Base-by-base conservation (phyloP, 2,797 vertebrate species). In the Chelidonichthys spinosus region DNA sequence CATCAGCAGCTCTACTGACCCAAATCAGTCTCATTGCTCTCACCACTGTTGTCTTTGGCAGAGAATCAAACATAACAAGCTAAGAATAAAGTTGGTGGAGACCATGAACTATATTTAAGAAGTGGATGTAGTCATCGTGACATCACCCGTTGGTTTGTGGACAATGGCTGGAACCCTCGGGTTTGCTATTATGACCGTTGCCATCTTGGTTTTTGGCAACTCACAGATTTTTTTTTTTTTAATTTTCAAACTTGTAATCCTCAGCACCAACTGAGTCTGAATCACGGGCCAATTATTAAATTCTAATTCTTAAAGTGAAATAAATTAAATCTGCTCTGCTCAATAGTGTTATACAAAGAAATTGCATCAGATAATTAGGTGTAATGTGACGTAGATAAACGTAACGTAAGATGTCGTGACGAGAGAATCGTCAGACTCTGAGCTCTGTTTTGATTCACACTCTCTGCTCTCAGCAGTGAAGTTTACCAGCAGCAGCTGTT, bases 401-500 rank as follows among this genome's bases (percentile, higher is more conserved):
- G 25, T 25, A 25, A 25, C 25, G 25, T 25, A 43, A 32, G 18
- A 39, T 43, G 7, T 15, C 8, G 58, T 33, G 13, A 33, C 0
- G 40, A 61, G 4, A 61, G 11, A 61, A 33, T 10, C 3, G 17
- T 17, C 7, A 52, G 36, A n/a, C 7, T 35, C 13, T 25, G 18
- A 43, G 25, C 39, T 67, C 18, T 17, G 35, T 17, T 53, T 2
- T 10, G 18, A 42, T 65, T 61, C 25, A 6, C 42, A 33, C 25
- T 33, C 13, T 61, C 32, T 25, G 11, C n/a, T 32, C n/a, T 55
- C 8, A 46, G 53, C 7, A 11, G 10, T 1, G 11, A 36, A 4
- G 56, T 43, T 36, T 63, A 42, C 40, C n/a, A 44, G 40, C 49
- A 62, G n/a, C n/a, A 42, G 56, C 33, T 39, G n/a, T 58, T 69